These are phyloP conservation scores for Lepidurus couesii DNA, from an alignment of 1,140 invertebrate genomes.

Conservation along the genomic window DNA sequence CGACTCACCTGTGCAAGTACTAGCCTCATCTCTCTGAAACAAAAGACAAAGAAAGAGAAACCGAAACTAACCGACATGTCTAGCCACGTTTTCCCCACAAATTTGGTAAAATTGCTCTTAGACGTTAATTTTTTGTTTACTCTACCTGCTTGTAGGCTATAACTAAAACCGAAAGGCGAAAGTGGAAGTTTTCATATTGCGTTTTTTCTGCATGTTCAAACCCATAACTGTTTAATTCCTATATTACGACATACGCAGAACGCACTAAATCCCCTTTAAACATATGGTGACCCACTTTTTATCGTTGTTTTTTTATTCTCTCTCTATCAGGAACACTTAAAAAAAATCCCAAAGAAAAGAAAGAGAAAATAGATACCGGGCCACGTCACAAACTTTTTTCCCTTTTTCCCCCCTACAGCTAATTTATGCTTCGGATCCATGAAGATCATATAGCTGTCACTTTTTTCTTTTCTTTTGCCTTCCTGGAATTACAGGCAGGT, in stretches of 20 bases:
- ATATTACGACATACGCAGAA: neutral
- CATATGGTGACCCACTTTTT: constrained; percentile 4
- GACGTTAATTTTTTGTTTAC: neutral
- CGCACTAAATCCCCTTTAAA: neutral
- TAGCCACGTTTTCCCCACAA: neutral
- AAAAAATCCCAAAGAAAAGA: neutral
- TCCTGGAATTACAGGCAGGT: neutral
- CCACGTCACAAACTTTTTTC: neutral
- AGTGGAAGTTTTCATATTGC: neutral
- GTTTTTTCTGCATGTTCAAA: neutral
- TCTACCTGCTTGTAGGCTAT: neutral
- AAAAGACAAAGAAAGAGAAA: constrained; percentile 8
- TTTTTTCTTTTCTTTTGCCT: neutral
- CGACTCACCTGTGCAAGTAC: neutral
- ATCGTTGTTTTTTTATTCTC: neutral
- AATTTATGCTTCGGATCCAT: neutral
- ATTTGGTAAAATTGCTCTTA: neutral
- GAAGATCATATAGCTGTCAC: neutral
- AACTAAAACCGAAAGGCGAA: neutral
- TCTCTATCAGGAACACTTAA: neutral
- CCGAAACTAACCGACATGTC: neutral
- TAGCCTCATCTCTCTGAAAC: neutral
- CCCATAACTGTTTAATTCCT: neutral
- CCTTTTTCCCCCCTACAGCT: neutral
- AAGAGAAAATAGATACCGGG: neutral